A percentile compares a stretch with the other conserved stretches of the same genome.
phyloP scores from a whole-genome alignment of 2,888 invertebrate genomes.

The Eupsilia transversa region DNA sequence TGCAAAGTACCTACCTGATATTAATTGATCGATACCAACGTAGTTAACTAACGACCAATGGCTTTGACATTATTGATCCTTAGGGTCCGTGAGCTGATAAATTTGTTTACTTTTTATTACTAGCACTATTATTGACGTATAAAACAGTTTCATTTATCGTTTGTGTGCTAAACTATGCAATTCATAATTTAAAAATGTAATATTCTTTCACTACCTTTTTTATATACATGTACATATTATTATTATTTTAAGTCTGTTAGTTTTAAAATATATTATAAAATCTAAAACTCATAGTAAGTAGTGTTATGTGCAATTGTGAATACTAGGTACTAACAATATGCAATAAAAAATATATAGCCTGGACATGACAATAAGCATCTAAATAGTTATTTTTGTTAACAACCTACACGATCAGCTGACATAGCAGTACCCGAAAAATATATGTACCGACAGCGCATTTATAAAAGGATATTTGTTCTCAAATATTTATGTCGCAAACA shows the following conservation, averaged over 20 bases:
- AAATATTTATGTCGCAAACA: background rate
- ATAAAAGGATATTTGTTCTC: background rate
- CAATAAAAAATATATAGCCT: too few relatives aligned
- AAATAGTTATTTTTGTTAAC: background rate
- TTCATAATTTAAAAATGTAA: too few relatives aligned
- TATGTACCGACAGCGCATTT: background rate
- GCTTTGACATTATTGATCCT: slow-evolving; percentile 26
- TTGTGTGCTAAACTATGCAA: background rate
- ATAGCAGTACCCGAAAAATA: background rate
- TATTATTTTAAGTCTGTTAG: too few relatives aligned
- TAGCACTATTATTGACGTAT: background rate
- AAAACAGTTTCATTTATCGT: background rate
- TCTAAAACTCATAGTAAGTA: too few relatives aligned
- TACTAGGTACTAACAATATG: too few relatives aligned
- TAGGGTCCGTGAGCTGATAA: slow-evolving; percentile 18
- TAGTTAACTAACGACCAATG: background rate
- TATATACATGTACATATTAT: too few relatives aligned
- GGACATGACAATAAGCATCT: background rate
- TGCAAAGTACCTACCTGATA: slow-evolving; percentile 1
- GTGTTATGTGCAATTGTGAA: too few relatives aligned
- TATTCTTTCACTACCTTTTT: too few relatives aligned
- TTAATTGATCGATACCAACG: slow-evolving; percentile 28
- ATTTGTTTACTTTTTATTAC: slow-evolving; percentile 6
- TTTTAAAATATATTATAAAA: too few relatives aligned
- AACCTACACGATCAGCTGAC: background rate